These are phyloP conservation scores for Gadus macrocephalus DNA, from an alignment of 2,113 vertebrate species.

Conservation along the genomic window DNA sequence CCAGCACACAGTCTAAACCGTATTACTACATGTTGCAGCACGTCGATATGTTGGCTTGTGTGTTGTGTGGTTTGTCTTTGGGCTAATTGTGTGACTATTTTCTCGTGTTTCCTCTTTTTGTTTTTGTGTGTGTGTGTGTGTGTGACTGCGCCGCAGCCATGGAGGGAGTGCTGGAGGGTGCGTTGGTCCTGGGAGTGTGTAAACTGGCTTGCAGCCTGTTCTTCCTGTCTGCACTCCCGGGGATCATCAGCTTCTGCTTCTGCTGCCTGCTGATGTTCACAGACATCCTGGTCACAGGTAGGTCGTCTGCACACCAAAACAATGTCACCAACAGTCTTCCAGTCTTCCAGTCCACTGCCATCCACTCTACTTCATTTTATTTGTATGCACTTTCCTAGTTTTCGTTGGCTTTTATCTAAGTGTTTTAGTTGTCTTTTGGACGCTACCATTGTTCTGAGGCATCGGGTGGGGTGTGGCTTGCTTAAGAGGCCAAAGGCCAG, in stretches of 20 bases:
- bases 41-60: not conserved
- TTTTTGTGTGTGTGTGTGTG: not conserved
- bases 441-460: too few relatives aligned
- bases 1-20: too few relatives aligned
- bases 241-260: slow-evolving; percentile 62
- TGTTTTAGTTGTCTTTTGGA: too few relatives aligned
- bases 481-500: too few relatives aligned
- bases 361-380: too few relatives aligned
- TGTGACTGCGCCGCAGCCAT: slow-evolving; percentile 44
- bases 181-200: slow-evolving; percentile 50
- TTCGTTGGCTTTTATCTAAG: too few relatives aligned
- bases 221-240: slow-evolving; percentile 48
- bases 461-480: too few relatives aligned
- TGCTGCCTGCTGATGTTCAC: slow-evolving; percentile 73
- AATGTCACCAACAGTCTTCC: too few relatives aligned
- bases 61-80: slow-evolving; percentile 30
- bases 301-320: slow-evolving; percentile 1
- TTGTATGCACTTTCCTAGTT: too few relatives aligned
- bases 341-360: too few relatives aligned
- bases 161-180: slow-evolving; percentile 64
- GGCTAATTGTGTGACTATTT: not conserved
- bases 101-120: not conserved
- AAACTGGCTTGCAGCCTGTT: slow-evolving; percentile 64
- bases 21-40: not conserved
- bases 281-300: slow-evolving; percentile 71